Evolutionary conservation across 2,888 invertebrate species (phyloP), one percentile per base, ranked within the genome.

Genomic region (Melanostoma scalare): DNA sequence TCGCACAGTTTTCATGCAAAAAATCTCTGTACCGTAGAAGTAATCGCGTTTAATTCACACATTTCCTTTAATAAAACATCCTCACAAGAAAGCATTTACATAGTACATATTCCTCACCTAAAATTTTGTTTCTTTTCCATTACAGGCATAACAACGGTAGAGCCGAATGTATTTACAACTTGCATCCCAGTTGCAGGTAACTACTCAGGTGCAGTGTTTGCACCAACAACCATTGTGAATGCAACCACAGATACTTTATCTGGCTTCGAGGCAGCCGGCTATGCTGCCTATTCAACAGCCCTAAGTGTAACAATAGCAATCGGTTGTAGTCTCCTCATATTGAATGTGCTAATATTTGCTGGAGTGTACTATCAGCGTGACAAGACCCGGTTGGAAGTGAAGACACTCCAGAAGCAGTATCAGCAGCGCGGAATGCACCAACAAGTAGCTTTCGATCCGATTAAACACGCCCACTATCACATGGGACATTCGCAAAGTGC

Each of bases 331-430:
- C 92, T 98, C 78, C 93, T 98, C 35, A 97, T 98, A 88, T 92
- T 98, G 6, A 98, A 98, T 90, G 96, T 98, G 55, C 92, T 98
- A 44, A 97, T 98, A 89, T 98, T 98, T 89, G 98, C 98, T 67
- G 98, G 97, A 4, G 97, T 98, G 0, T 98, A 98, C 90, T 98
- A 98, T 89, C 98, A 98, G 89, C 93, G 96, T 68, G 96, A 96
- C 89, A 96, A 96, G 90, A 95, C 96, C 85, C 93, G 95, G 46
- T 96, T 94, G 75, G 96, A 96, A 90, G 96, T 96, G 55, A 96
- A 96, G 90, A 93, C 93, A 56, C 90, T 94, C 77, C 96, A 96
- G 89, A 95, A 96, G 88, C 95, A 96, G 89, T 90, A 90, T 85
- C 95, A 95, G 87, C 94, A 94, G 87, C 93, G 95, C 86, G 95